These are phyloP conservation scores for Lutjanus campechanus DNA, from an alignment of 2,797 vertebrate species.

Conservation along the genomic window DNA sequence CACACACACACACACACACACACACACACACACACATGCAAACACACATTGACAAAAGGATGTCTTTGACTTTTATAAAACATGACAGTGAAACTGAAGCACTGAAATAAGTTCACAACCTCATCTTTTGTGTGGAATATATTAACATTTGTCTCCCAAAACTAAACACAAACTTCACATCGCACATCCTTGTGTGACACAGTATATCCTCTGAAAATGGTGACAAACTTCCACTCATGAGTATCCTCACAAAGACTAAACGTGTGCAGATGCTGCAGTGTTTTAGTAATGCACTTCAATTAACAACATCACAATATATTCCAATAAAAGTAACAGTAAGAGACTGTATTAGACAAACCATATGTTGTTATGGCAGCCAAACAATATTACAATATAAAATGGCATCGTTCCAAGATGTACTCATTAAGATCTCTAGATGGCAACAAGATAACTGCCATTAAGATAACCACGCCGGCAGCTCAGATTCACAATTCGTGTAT, in stretches of 20 bases:
- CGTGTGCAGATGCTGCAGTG: neutral
- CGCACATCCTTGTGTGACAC: neutral
- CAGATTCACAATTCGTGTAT: neutral
- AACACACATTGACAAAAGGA: neutral
- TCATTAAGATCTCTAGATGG: too few relatives aligned
- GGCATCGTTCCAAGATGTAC: neutral
- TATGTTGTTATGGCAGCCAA: neutral
- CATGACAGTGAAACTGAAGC: neutral
- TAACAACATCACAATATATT: neutral
- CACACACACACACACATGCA: neutral
- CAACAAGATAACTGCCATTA: neutral
- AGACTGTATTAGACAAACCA: neutral
- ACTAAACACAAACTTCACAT: neutral
- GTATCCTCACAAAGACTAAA: neutral
- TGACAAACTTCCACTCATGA: neutral
- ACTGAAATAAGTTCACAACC: neutral
- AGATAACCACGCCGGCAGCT: neutral
- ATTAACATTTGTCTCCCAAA: neutral
- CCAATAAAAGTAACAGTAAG: neutral
- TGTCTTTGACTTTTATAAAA: neutral
- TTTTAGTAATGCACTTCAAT: neutral
- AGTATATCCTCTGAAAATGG: neutral
- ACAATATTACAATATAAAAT: neutral
- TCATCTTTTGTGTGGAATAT: neutral
- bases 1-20: neutral